Evolutionary conservation across 2,797 vertebrate species (phyloP).

Genomic region (Sciurus vulgaris): DNA sequence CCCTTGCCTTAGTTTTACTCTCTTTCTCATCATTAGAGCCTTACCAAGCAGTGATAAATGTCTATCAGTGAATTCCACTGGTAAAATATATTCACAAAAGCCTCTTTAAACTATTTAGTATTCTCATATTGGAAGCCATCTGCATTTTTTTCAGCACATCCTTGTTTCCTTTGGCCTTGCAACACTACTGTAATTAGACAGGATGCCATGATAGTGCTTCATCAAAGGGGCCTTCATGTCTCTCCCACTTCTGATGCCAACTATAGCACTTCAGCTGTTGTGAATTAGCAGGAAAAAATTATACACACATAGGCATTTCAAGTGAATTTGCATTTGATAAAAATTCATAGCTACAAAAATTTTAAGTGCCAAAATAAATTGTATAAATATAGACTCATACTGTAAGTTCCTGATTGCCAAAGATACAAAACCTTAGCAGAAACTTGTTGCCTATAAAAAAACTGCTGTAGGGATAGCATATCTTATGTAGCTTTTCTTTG

Average conservation of each 20-base stretch:
- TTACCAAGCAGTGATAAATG: neutral
- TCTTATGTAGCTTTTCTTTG: neutral
- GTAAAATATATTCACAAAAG: neutral
- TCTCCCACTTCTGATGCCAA: neutral
- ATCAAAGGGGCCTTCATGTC: neutral
- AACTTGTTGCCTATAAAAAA: neutral
- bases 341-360: slow-evolving; percentile 80
- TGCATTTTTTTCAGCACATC: neutral
- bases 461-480: neutral
- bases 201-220: neutral
- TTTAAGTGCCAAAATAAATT: slow-evolving; percentile 86
- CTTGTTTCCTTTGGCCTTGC: slow-evolving; percentile 5
- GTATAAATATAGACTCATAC: slow-evolving; percentile 61
- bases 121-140: neutral
- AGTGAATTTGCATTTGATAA: slow-evolving; percentile 73
- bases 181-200: neutral
- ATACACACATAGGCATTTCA: slow-evolving; percentile 52
- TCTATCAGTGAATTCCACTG: neutral
- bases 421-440: neutral
- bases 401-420: neutral
- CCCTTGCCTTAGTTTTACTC: slow-evolving; percentile 3
- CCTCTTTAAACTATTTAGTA: neutral
- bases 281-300: neutral
- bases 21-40: neutral
- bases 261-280: neutral